Evolutionary conservation across 2,888 invertebrate species (phyloP).

Genomic region (Pediacus dermestoides): DNA sequence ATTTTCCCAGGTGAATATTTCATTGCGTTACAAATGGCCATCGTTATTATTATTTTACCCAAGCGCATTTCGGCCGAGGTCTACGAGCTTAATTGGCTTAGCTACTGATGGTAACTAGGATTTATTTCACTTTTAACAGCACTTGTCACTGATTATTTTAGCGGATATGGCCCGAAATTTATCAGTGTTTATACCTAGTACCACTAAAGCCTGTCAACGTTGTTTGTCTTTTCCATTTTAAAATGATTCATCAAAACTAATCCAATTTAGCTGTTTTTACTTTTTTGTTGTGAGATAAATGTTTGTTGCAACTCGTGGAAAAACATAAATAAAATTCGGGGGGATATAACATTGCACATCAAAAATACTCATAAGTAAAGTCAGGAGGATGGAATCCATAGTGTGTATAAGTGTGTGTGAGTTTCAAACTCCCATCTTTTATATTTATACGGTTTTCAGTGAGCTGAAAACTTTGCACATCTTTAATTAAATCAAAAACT

Average conservation of each 20-base stretch:
- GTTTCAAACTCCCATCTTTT: conserved; percentile 1
- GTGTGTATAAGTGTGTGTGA: neutral
- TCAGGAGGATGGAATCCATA: neutral
- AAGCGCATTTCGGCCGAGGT: conserved; percentile 36
- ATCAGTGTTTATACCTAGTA: conserved; percentile 37
- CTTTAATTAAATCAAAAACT: conserved; percentile 40
- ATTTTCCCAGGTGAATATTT: conserved; percentile 43
- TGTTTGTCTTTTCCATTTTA: conserved; percentile 20
- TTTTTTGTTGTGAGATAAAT: too few relatives aligned
- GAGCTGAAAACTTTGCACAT: conserved; percentile 37
- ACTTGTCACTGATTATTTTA: conserved; percentile 43
- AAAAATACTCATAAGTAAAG: neutral
- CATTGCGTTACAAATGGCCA: conserved; percentile 43
- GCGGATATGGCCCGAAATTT: conserved; percentile 35
- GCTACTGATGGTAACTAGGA: conserved; percentile 41
- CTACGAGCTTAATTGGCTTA: conserved; percentile 43
- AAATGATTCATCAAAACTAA: conserved; percentile 1
- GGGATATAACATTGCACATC: too few relatives aligned
- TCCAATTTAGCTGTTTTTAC: too few relatives aligned
- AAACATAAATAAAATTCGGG: too few relatives aligned
- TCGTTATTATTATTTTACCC: conserved; percentile 45
- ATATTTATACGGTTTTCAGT: conserved; percentile 5
- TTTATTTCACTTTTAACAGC: conserved; percentile 43
- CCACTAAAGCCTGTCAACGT: conserved; percentile 25
- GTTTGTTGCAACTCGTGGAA: too few relatives aligned